Percentiles rank a stretch among this genome's conserved stretches.
Conservation (phyloP, 2,113 vertebrate genomes). For the Steatornis caripensis region DNA sequence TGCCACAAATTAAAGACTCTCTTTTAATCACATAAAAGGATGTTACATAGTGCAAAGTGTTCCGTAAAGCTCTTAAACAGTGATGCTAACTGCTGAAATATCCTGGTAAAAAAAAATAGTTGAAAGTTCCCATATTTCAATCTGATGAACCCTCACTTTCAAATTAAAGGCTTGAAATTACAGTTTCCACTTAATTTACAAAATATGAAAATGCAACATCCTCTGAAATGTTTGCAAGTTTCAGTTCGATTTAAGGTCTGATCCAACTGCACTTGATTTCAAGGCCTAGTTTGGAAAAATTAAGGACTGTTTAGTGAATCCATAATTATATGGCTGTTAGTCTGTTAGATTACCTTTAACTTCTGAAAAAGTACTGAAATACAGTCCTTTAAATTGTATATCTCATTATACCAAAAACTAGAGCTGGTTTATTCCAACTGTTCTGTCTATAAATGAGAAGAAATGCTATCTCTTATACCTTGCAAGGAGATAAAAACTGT, state of each 20-base stretch:
- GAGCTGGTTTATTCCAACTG: not conserved
- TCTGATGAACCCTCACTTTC: not conserved
- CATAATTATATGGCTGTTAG: not conserved
- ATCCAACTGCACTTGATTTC: not conserved
- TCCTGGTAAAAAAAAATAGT: not conserved
- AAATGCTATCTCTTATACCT: not conserved
- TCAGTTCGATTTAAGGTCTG: not conserved
- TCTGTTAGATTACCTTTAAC: not conserved
- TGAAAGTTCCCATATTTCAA: not conserved
- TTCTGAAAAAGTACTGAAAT: not conserved
- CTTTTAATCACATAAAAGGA: not conserved
- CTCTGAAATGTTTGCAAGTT: not conserved
- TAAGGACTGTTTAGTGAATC: not conserved
- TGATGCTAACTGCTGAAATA: not conserved
- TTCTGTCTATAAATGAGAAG: not conserved
- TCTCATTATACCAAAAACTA: not conserved
- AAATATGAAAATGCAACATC: not conserved
- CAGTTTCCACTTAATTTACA: not conserved
- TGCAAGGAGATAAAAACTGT: not conserved
- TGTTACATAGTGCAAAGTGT: not conserved
- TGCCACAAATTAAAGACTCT: not conserved
- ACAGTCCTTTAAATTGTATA: not conserved
- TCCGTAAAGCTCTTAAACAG: not conserved
- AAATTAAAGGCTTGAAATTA: not conserved
- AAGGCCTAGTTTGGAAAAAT: not conserved